Evolutionary conservation across 2,888 invertebrate genomes (phyloP), one percentile per base, ranked within the genome.

Genomic region (Calliopum simillimum): DNA sequence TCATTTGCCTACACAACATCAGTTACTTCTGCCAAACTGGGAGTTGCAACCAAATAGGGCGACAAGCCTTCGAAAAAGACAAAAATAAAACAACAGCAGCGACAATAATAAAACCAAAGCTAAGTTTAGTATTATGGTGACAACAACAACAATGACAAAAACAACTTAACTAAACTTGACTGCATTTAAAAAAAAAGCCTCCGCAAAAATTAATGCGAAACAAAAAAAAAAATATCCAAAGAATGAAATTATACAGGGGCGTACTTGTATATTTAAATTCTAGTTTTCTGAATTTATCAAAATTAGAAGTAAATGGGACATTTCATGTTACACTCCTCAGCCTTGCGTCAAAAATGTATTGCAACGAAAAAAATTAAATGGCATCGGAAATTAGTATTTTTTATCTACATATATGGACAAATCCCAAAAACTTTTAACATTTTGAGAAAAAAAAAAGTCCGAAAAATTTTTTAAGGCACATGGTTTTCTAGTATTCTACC

Each of bases 41-140:
- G 65, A 55, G 51, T 55, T 47, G 53, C 43, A 55, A n/a, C 65
- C 65, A 65, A 65, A 55, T 65, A 53, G 55, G 55, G 65, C 23
- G 55, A 65, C 55, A 16, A 53, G 65, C 14, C 53, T 19, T 44
- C 6, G 41, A 2, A 33, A 51, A 8, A 3, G 46, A 19, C 11
- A 13, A 25, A 49, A 33, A 13, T 41, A 51, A n/a, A 19, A 64
- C 64, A 16, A 64, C 21, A 51, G 4, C 41, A 41, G 33, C n/a
- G n/a, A 33, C 25, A 33, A 63, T 14, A 47, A 63, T 5, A 51
- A 64, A 41, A 64, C 64, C 25, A 33, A 16, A 25, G 64, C 51
- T 3, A 51, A n/a, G 19, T 19, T 12, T 19, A 16, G 49, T 19
- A 49, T 6, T 13, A 14, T 49, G 13, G 49, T 13, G 33, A 12